A percentile compares a stretch with the other conserved stretches of the same genome.
These are phyloP conservation scores for Ditula angustiorana DNA, from an alignment of 2,888 invertebrate species.

Conservation along the genomic window DNA sequence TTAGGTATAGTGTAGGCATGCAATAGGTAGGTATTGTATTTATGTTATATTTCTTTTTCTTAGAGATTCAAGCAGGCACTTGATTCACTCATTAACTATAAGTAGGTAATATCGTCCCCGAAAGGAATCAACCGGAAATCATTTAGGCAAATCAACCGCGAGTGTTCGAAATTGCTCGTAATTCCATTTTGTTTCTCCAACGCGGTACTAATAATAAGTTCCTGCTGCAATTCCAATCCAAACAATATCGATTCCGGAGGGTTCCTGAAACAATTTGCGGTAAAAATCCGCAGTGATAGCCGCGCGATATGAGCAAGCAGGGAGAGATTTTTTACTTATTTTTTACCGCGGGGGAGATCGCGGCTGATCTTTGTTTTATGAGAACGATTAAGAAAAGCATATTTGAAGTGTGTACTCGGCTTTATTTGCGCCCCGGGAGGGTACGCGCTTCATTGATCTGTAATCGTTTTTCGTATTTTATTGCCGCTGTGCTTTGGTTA, in stretches of 20 bases:
- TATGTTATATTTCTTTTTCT: too few species aligned
- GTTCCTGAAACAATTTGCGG: slow-evolving; percentile 77
- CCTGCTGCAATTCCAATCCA: slow-evolving; percentile 65
- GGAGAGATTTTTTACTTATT: slow-evolving; percentile 66
- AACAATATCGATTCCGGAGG: slow-evolving; percentile 75
- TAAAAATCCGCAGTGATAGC: slow-evolving; percentile 75
- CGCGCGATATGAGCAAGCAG: slow-evolving; percentile 75
- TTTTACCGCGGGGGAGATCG: slow-evolving; percentile 74
- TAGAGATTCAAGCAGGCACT: not conserved
- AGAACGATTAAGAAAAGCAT: slow-evolving; percentile 86
- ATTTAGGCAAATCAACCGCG: slow-evolving; percentile 57
- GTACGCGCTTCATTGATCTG: slow-evolving; percentile 84
- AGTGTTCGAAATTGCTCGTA: slow-evolving; percentile 59
- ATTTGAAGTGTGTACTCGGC: slow-evolving; percentile 84
- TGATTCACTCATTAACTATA: not conserved
- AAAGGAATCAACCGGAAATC: slow-evolving; percentile 46
- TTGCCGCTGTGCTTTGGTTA: slow-evolving; percentile 66
- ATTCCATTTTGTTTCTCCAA: slow-evolving; percentile 65
- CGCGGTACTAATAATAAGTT: slow-evolving; percentile 70
- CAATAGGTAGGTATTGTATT: too few species aligned
- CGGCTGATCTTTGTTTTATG: slow-evolving; percentile 85
- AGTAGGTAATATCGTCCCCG: slow-evolving; percentile 9
- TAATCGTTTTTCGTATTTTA: slow-evolving; percentile 84
- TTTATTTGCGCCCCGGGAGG: slow-evolving; percentile 83
- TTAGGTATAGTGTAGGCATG: too few species aligned